Evolutionary conservation across 2,888 invertebrate species (phyloP), one percentile per base, ranked within the genome.

Genomic region (Sicus ferrugineus): DNA sequence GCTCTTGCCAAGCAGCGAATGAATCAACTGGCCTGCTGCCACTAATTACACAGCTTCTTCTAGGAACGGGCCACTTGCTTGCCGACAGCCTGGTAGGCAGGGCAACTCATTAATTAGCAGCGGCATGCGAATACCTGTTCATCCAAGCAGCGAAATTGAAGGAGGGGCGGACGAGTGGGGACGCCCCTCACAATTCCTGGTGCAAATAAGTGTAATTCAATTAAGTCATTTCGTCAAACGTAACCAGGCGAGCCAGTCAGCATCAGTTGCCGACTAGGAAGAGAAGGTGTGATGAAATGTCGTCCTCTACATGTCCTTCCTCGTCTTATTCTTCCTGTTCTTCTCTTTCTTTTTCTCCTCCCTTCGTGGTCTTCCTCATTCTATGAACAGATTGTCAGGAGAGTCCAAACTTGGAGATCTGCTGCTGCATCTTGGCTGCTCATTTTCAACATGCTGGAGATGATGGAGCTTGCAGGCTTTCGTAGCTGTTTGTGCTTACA

Each of bases 131-230:
- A 42, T 42, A 42, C 42, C n/a, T 42, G 4, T 42, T 42, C 1
- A 1, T 4, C 2, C 1, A 42, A 9, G 42, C n/a, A 4, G 11
- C 14, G 42, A 16, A 42, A n/a, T 14, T 42, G 42, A n/a, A 4
- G 42, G 38, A 38, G 38, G 38, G 7, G 11, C 11, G 38, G 38
- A 38, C 7, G 38, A n/a, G 42, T 14, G 4, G 16, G 2, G 2
- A 16, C 42, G 5, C 14, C 42, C 42, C n/a, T n/a, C n/a, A 42
- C 3, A 42, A 16, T 48, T 28, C 28, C 14, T 48, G 21, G 50
- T 54, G 26, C 23, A 56, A 79, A 80, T 79, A 79, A 79, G 79
- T 79, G 78, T 79, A 79, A 79, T 79, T 79, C 79, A 80, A 79
- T 79, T 79, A 79, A 79, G 79, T 78, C 79, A 79, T 79, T 79